These are phyloP conservation scores for Chrosomus eos DNA, from an alignment of 2,797 vertebrate genomes.

Conservation along the genomic window DNA sequence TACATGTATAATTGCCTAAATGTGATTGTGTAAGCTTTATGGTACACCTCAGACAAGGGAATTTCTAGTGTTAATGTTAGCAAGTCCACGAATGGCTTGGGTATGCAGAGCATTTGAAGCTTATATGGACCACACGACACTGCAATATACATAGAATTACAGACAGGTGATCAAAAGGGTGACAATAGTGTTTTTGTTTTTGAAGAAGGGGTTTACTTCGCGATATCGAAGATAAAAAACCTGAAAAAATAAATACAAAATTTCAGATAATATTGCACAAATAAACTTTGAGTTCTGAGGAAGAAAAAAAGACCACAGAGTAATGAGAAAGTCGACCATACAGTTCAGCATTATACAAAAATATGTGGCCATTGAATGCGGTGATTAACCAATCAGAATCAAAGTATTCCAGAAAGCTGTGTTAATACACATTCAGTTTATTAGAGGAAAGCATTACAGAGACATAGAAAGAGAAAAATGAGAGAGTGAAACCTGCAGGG, in stretches of 20 bases:
- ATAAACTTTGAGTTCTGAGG: neutral
- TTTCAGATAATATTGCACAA: neutral
- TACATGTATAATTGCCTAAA: too few species aligned
- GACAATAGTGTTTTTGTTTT: neutral
- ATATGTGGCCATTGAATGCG: neutral
- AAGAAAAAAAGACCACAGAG: neutral
- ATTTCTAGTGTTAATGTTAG: too few species aligned
- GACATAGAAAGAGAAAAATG: conserved; percentile 6
- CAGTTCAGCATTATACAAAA: neutral
- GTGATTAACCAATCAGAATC: neutral
- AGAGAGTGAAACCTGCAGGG: conserved; percentile 17
- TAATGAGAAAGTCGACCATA: neutral
- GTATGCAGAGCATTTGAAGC: too few species aligned
- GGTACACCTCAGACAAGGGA: too few species aligned
- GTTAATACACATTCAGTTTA: neutral
- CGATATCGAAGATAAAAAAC: neutral
- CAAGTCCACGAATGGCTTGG: too few species aligned
- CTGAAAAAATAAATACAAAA: neutral
- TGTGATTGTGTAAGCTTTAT: too few species aligned
- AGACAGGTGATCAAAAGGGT: neutral
- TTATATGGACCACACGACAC: too few species aligned
- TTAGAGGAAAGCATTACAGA: neutral
- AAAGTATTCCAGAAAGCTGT: neutral
- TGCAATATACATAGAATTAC: neutral
- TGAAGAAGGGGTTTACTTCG: neutral